Evolutionary conservation across 2,113 vertebrate genomes (phyloP).

Genomic region (Platysternon megacephalum): DNA sequence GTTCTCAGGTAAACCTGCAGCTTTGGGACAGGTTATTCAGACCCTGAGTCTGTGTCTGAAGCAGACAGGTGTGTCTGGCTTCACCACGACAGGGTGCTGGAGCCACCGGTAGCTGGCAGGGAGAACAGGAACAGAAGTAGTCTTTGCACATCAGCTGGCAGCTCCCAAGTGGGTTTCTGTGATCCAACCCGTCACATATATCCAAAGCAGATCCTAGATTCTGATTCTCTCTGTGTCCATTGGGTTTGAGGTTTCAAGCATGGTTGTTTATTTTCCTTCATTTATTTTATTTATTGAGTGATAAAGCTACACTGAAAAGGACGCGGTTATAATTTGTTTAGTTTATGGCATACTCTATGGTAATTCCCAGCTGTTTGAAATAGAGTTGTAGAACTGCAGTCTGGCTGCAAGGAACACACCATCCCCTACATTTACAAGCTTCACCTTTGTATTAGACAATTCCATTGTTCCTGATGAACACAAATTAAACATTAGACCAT

Average conservation of each 20-base stretch:
- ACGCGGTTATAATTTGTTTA: background rate
- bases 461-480: background rate
- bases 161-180: no score
- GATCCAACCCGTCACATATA: no score
- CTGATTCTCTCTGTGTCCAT: background rate
- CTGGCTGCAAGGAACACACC: background rate
- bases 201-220: background rate
- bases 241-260: background rate
- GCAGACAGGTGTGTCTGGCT: no score
- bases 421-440: background rate
- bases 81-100: no score
- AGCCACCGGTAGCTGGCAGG: no score
- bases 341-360: background rate
- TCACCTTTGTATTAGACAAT: background rate
- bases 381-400: background rate
- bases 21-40: no score
- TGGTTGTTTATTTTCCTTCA: background rate
- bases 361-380: background rate
- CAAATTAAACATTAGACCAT: background rate
- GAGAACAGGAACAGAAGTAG: no score
- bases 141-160: no score
- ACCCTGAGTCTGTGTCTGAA: no score
- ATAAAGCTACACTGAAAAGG: background rate
- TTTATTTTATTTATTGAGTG: background rate
- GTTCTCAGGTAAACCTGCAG: no score